These are phyloP conservation scores for Plusia festucae DNA, from an alignment of 2,888 invertebrate genomes.

Conservation along the genomic window DNA sequence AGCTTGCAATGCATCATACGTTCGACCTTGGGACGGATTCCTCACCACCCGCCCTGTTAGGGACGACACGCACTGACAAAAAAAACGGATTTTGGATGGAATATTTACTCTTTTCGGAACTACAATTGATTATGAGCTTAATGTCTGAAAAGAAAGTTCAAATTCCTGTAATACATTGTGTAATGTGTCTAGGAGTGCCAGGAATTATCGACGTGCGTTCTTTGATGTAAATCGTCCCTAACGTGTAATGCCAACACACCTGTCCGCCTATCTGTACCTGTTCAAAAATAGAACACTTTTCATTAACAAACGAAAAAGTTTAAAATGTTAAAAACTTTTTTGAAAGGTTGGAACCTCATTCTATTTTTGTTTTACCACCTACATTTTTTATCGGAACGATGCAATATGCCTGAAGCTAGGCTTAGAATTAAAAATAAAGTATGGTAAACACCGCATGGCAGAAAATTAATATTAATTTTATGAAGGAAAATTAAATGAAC, in stretches of 20 bases:
- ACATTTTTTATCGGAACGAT: neutral
- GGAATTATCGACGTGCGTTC: neutral
- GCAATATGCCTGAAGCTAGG: neutral
- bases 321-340: neutral
- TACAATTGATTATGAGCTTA: neutral
- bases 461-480: neutral
- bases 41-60: conserved; percentile 36
- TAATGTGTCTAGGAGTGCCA: neutral
- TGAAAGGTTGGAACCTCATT: neutral
- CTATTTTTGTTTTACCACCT: neutral
- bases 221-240: neutral
- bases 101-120: neutral
- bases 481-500: neutral
- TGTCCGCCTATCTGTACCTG: conserved; percentile 49
- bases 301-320: conserved; percentile 27
- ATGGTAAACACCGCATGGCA: too few species aligned
- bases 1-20: conserved; percentile 45
- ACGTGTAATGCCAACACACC: conserved; percentile 41
- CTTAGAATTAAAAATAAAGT: too few species aligned
- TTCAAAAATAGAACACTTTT: conserved; percentile 47
- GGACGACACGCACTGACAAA: neutral
- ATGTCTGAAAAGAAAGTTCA: rapidly evolving
- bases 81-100: neutral
- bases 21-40: conserved; percentile 48
- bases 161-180: neutral